Conservation (phyloP, 1,140 invertebrate species). For the Coptotermes formosanus region DNA sequence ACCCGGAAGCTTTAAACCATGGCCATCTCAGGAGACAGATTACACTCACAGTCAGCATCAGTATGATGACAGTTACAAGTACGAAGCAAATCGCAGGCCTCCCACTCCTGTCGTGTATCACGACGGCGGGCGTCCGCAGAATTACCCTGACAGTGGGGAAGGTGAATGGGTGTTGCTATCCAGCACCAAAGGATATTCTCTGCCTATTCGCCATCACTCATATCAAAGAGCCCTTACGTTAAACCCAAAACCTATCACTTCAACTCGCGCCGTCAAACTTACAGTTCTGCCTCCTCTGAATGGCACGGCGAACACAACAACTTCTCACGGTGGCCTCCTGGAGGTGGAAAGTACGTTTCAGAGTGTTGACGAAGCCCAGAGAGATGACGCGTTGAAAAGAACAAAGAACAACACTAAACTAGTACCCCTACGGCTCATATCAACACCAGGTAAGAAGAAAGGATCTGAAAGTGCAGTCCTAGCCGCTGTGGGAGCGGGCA, state of each 20-base stretch:
- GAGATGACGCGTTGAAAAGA: not conserved
- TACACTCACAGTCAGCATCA: not conserved
- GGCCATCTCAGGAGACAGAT: slow-evolving; percentile 34
- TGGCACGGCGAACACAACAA: slow-evolving; percentile 63
- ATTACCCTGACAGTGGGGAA: slow-evolving; percentile 61
- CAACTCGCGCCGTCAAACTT: slow-evolving; percentile 52
- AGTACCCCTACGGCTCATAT: slow-evolving; percentile 30
- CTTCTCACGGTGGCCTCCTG: slow-evolving; percentile 70
- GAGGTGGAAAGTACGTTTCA: slow-evolving; percentile 70
- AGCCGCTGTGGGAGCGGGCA: slow-evolving; percentile 71
- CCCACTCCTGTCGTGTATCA: slow-evolving; percentile 8
- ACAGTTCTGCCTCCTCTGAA: slow-evolving; percentile 68
- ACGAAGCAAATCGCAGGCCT: not conserved
- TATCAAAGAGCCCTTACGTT: slow-evolving; percentile 42
- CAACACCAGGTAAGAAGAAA: slow-evolving; percentile 46
- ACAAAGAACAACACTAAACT: not conserved
- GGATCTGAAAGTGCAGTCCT: slow-evolving; percentile 53
- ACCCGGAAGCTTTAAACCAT: slow-evolving; percentile 41
- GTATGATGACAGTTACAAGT: not conserved
- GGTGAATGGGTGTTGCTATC: slow-evolving; percentile 75
- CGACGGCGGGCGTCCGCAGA: slow-evolving; percentile 44
- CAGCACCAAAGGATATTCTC: slow-evolving; percentile 69
- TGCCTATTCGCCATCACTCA: slow-evolving; percentile 50
- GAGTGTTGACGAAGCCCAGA: slow-evolving; percentile 61
- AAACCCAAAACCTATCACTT: slow-evolving; percentile 42